Evolutionary conservation across 2,113 vertebrate species (phyloP).

Genomic region (Nothocercus nigrocapillus): DNA sequence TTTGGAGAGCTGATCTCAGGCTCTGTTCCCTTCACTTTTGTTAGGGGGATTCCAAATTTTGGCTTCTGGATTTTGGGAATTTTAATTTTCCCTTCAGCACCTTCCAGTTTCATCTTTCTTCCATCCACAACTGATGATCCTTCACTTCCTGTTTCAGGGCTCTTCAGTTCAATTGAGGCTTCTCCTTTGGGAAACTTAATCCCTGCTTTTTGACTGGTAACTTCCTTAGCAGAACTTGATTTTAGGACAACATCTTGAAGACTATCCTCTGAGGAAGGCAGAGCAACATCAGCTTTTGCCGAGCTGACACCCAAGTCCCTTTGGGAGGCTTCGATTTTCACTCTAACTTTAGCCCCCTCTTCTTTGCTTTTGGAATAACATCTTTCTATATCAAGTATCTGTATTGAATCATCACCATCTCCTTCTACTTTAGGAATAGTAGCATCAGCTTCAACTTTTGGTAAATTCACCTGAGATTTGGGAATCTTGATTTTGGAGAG

Average conservation of each 20-base stretch:
- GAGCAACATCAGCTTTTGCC: neutral
- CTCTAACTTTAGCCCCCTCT: conserved; percentile 31
- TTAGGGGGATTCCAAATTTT: conserved; percentile 53
- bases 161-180: neutral
- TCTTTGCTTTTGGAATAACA: neutral
- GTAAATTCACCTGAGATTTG: neutral
- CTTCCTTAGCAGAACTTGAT: neutral
- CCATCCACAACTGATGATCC: neutral
- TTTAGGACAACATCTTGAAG: conserved; percentile 25
- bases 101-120: conserved; percentile 40
- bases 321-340: neutral
- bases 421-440: neutral
- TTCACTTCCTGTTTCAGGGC: neutral
- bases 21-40: conserved; percentile 38
- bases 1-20: conserved; percentile 4
- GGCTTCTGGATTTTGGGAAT: conserved; percentile 60
- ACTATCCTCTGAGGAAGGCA: neutral
- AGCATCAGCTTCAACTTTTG: neutral
- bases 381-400: conserved; percentile 38
- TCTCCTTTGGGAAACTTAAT: neutral
- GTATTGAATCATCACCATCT: neutral
- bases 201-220: neutral
- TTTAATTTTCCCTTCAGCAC: conserved; percentile 52
- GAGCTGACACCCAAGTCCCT: neutral
- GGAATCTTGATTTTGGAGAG: conserved; percentile 50